Base-by-base conservation (phyloP, 2,113 vertebrate species). In the Arothron firmamentum region DNA sequence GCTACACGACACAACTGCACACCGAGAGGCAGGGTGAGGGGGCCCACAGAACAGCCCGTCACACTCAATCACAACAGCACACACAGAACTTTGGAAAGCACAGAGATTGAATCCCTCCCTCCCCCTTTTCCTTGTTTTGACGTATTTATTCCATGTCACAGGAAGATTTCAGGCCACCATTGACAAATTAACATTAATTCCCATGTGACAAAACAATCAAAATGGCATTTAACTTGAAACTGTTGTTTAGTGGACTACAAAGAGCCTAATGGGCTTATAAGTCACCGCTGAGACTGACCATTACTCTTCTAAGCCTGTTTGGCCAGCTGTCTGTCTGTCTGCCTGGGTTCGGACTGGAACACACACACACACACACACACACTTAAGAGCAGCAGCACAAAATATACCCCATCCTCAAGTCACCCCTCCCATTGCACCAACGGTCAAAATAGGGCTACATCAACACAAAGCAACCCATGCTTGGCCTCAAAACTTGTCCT, bases 251-350 rank as follows among this genome's bases (percentile, higher is more conserved):
- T 75, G 69, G 49, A 77, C 67, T 71, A 65, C 59, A 81, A 63
- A 82, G 66, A 67, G 56, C 67, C 67, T 87, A 90, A 90, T 88
- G 81, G 72, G 86, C 82, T 90, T 89, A 38, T 38, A 89, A 83
- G 72, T 79, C 69, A 73, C 64, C 74, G 76, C 57, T 59, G 72
- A 86, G 87, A 82, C 86, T 72, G 78, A 74, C 85, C 79, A 87
- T 74, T 74, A 84, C 77, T 88, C 79, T 75, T 62, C 63, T 90
- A 88, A 90, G 87, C 84, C 75, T 89, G 85, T 90, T 87, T 88
- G 82, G 79, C 87, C 89, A 91, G 86, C 88, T 91, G 90, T 88
- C 88, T 61, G 90, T 88, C 88, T 61, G 74, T 84, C 86, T 83
- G 82, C 81, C 58, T 75, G 34, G 1, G 11, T 38, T 10, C 10